Evolutionary conservation across 92 coral and sea anemone genomes (phyloP).

Genomic region (Bergia sp.): DNA sequence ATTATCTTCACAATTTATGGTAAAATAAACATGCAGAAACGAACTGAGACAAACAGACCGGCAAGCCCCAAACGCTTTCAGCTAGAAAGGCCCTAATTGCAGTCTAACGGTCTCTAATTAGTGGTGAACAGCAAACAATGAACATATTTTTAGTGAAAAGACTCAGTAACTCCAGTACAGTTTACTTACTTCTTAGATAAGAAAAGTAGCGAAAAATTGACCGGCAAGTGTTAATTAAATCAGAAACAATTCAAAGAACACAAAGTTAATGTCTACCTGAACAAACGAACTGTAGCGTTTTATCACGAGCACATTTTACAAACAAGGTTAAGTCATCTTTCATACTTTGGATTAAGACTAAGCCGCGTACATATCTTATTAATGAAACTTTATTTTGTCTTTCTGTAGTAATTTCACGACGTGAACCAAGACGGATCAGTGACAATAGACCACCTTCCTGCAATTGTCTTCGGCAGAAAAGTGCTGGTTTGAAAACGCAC

Average conservation of each 20-base stretch:
- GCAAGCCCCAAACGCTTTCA: neutral
- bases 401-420: neutral
- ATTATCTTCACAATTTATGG: neutral
- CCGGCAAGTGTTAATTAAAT: neutral
- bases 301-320: no score
- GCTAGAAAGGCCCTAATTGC: neutral
- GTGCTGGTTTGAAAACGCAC: neutral
- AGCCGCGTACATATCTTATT: neutral
- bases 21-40: neutral
- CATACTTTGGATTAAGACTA: neutral
- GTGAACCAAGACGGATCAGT: neutral
- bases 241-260: no score
- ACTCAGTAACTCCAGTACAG: neutral
- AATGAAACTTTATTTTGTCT: neutral
- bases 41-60: neutral
- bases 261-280: neutral
- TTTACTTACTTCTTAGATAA: neutral
- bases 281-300: neutral
- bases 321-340: neutral
- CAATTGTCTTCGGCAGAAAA: neutral
- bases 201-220: neutral
- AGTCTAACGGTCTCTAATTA: neutral
- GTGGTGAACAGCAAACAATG: neutral
- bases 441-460: neutral
- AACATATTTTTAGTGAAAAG: neutral